Evolutionary conservation across 2,113 vertebrate species (phyloP).

Genomic region (Petroica traversi): DNA sequence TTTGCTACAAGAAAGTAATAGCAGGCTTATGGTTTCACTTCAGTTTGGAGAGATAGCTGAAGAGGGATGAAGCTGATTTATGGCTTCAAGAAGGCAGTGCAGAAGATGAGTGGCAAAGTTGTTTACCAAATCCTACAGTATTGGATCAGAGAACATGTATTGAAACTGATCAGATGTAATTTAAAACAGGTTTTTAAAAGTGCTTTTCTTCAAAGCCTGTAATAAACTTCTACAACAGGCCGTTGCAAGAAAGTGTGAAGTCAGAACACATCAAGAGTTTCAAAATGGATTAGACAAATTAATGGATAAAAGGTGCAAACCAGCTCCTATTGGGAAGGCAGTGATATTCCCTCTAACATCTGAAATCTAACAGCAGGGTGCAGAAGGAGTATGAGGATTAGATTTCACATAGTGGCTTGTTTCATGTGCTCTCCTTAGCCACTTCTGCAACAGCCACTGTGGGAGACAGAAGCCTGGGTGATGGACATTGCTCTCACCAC

Average conservation of each 20-base stretch:
- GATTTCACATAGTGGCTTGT: background rate
- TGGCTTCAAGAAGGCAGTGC: background rate
- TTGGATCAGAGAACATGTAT: background rate
- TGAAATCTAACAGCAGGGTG: background rate
- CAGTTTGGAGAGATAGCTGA: background rate
- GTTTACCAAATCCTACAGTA: background rate
- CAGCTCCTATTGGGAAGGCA: background rate
- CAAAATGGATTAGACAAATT: background rate
- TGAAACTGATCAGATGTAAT: background rate
- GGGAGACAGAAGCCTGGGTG: background rate
- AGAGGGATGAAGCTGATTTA: background rate
- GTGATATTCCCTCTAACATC: background rate
- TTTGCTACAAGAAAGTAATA: background rate
- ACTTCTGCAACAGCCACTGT: background rate
- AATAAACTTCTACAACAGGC: background rate
- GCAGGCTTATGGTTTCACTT: background rate
- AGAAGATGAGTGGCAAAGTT: background rate
- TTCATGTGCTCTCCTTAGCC: background rate
- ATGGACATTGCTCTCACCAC: background rate
- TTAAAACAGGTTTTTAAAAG: slow-evolving; percentile 8
- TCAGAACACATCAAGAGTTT: background rate
- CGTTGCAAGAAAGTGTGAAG: background rate
- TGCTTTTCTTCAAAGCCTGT: background rate
- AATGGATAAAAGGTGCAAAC: background rate
- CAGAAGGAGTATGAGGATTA: background rate